Conservation (phyloP, 2,888 invertebrate species). For the Clepsis dumicolana region DNA sequence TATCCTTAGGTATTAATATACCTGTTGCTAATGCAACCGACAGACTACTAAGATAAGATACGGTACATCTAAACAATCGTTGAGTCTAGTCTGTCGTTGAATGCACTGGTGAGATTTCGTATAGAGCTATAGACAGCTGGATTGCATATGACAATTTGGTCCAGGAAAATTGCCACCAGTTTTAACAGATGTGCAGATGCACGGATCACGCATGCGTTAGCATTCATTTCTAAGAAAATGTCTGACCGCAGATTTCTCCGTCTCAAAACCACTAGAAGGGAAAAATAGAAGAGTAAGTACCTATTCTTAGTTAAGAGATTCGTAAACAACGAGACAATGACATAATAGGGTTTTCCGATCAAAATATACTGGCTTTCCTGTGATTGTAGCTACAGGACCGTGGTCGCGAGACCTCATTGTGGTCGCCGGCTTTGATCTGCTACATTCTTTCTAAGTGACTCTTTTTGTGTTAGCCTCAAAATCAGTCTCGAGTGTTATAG, state of each 20-base stretch:
- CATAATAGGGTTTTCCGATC: conserved; percentile 1
- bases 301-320: neutral
- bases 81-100: too few species aligned
- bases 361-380: neutral
- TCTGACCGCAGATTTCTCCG: neutral
- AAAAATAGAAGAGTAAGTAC: neutral
- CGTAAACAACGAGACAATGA: neutral
- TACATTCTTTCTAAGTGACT: conserved; percentile 4
- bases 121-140: too few species aligned
- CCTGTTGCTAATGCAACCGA: too few species aligned
- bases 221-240: neutral
- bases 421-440: neutral
- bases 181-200: too few species aligned
- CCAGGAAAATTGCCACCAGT: too few species aligned
- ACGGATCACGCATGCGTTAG: neutral
- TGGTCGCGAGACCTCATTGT: conserved; percentile 3
- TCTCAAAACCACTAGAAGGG: neutral
- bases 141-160: too few species aligned
- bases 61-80: too few species aligned
- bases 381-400: neutral
- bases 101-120: too few species aligned
- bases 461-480: too few species aligned
- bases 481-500: too few species aligned
- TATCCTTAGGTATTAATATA: too few species aligned
- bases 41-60: too few species aligned